These are phyloP conservation scores for Bombylius discolor DNA, from an alignment of 2,888 invertebrate species.

Conservation along the genomic window DNA sequence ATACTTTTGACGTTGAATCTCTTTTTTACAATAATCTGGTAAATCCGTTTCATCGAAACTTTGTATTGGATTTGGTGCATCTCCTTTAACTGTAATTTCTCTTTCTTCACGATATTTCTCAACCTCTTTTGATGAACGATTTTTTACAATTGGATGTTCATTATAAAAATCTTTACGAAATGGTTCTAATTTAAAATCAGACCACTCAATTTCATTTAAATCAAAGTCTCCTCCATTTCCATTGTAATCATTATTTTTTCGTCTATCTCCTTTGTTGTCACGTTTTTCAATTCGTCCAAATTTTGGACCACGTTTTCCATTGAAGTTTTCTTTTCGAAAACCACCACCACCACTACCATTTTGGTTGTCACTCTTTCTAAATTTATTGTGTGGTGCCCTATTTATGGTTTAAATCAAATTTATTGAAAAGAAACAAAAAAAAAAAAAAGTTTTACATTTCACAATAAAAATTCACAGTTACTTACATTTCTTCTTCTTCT, in stretches of 20 bases:
- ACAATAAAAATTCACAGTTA: neutral
- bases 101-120: constrained; percentile 53
- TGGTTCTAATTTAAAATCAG: constrained; percentile 43
- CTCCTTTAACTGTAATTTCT: constrained; percentile 64
- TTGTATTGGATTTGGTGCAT: constrained; percentile 63
- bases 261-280: constrained; percentile 43
- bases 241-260: constrained; percentile 36
- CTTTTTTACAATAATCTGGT: constrained; percentile 58
- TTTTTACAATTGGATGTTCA: constrained; percentile 52
- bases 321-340: no score
- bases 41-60: constrained; percentile 67
- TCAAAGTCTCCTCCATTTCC: constrained; percentile 64
- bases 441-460: neutral
- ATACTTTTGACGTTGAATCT: constrained; percentile 52
- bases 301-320: constrained; percentile 8
- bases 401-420: neutral
- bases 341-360: neutral
- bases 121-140: constrained; percentile 54
- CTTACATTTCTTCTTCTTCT: constrained; percentile 3
- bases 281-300: constrained; percentile 53
- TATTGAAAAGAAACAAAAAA: neutral
- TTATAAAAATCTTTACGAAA: constrained; percentile 78
- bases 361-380: neutral
- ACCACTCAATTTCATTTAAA: constrained; percentile 55
- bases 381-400: constrained; percentile 8